Evolutionary conservation across 2,797 vertebrate species (phyloP), one percentile per base, ranked within the genome.

Genomic region (Denticeps clupeoides): DNA sequence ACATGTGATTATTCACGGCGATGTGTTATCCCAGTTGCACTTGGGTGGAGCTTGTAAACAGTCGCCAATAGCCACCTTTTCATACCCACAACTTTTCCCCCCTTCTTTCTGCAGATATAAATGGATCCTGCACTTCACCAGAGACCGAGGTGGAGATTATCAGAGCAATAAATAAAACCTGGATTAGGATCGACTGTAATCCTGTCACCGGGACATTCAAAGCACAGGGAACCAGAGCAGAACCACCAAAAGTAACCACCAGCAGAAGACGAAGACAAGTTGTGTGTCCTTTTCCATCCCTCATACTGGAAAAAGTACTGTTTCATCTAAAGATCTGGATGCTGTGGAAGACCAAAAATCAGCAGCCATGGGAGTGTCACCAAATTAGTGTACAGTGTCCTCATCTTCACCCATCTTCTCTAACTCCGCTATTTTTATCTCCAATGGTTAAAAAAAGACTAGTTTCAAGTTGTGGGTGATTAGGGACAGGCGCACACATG

Each of bases 161-260:
- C 28, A 15, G 10, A 31, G 23, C 23, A 15, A n/a, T 42, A 55
- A 63, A 38, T 42, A 55, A 63, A 48, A 15, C 28, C 41, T 1
- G 47, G 55, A 61, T 63, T 51, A 58, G 31, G 25, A 55, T 45
- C 45, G 40, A 10, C 10, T 4, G 26, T 58, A 60, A 53, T 51
- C 47, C 42, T 37, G 23, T 40, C 26, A 33, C 18, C 19, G 31
- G 23, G 33, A 28, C 19, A 19, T 9, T n/a, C n/a, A 13, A 5
- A 26, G 13, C 4, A 11, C 9, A 21, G 15, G 16, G 16, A 11
- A 11, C 12, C 1, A 4, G 27, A 31, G 16, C 31, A 43, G 16
- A n/a, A n/a, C n/a, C n/a, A n/a, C n/a, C n/a, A n/a, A n/a, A n/a
- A n/a, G n/a, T n/a, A n/a, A n/a, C n/a, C n/a, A n/a, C n/a, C n/a